Evolutionary conservation across 2,113 vertebrate genomes (phyloP), one percentile per base, ranked within the genome.

Genomic region (Cynopterus brachyotis): DNA sequence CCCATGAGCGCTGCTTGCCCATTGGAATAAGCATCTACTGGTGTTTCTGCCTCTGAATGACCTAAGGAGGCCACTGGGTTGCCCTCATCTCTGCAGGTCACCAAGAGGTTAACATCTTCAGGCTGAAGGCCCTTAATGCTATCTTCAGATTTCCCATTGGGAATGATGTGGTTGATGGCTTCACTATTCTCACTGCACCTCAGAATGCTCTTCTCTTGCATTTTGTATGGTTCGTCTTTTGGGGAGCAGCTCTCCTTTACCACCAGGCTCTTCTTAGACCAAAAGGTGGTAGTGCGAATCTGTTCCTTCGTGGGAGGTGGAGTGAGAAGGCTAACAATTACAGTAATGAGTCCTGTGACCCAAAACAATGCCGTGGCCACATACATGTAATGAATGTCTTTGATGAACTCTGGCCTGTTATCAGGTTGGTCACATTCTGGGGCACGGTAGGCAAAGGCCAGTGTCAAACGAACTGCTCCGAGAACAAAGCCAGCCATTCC

Each of bases 341-440:
- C 98, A 1, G 99, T 99, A 86, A 99, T 99, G 5, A 98, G 96
- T 22, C 99, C 99, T 20, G 99, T 99, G 98, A 99, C 98, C 99
- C 99, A 99, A 97, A 99, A 99, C 55, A 99, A 98, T 0, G 96
- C 98, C 1, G 99, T 99, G 1, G 99, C 99, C 95, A 99, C 98
- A 57, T 99, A 99, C 99, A 99, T 99, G 97, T 99, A 99, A 90
- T 99, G 99, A 91, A 99, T 93, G 35, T 98, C 97, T 90, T 98
- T 98, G 93, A 99, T 99, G 97, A 99, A 99, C 91, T 76, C 76
- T 1, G 99, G 99, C 79, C 99, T 99, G 55, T 99, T 97, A 87
- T 99, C 99, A 1, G 98, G 99, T 95, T 99, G 99, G 98, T 99
- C 98, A 90, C 99, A 99, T 91, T 98, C 99, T 0, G 99, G 99